Conservation (phyloP, 2,888 invertebrate genomes). For the Zele albiditarsus region DNA sequence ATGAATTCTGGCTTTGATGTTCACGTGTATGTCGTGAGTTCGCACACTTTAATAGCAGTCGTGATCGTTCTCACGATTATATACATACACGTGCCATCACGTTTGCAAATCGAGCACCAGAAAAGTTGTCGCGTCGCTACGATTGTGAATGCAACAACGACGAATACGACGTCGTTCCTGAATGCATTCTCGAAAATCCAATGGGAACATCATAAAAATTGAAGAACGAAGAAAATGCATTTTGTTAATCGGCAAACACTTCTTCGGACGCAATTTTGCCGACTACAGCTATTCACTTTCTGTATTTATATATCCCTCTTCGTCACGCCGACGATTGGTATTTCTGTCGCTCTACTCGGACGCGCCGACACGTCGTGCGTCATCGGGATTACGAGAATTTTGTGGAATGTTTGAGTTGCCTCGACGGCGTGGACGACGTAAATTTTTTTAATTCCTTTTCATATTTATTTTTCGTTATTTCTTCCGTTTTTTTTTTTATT, state of each 20-base stretch:
- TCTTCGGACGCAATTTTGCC: slow-evolving; percentile 8
- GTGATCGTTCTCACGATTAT: slow-evolving; percentile 17
- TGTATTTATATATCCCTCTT: slow-evolving; percentile 15
- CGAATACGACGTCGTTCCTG: background rate
- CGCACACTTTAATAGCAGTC: background rate
- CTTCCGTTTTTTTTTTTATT: background rate
- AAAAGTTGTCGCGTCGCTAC: background rate
- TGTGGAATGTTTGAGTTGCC: slow-evolving; percentile 38
- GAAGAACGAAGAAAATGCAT: slow-evolving; percentile 19
- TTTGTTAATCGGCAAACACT: background rate
- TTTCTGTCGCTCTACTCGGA: slow-evolving; percentile 55
- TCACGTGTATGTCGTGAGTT: background rate
- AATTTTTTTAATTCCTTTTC: slow-evolving; percentile 14
- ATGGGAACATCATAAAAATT: slow-evolving; percentile 18
- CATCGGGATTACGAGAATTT: slow-evolving; percentile 61
- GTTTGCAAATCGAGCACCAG: slow-evolving; percentile 22
- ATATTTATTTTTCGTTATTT: background rate
- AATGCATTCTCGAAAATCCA: slow-evolving; percentile 26
- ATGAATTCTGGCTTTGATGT: background rate
- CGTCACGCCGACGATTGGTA: slow-evolving; percentile 54
- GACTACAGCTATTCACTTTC: background rate
- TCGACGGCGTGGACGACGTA: slow-evolving; percentile 20
- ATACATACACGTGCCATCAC: slow-evolving; percentile 4
- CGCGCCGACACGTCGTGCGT: slow-evolving; percentile 56
- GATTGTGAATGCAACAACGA: background rate